Evolutionary conservation across 2,888 invertebrate genomes (phyloP).

Genomic region (Empis livida): DNA sequence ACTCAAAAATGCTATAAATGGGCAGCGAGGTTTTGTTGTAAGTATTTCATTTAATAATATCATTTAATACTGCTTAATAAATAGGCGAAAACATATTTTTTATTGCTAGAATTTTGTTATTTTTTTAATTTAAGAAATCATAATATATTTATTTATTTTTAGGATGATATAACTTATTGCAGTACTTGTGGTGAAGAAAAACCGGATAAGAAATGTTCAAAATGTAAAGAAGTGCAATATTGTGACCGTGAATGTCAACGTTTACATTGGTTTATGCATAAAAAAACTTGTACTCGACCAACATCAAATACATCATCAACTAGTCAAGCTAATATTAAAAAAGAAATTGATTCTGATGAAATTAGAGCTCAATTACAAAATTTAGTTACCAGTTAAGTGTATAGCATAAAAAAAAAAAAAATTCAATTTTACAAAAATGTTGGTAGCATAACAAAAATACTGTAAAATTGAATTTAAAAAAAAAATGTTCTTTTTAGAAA

Average conservation of each 20-base stretch:
- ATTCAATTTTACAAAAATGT: neutral
- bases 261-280: conserved; percentile 84
- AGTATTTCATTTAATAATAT: conserved; percentile 11
- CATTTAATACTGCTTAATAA: too few relatives aligned
- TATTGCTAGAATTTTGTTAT: too few relatives aligned
- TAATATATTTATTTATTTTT: neutral
- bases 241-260: conserved; percentile 92
- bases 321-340: conserved; percentile 16
- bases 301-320: conserved; percentile 31
- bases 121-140: neutral
- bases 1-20: conserved; percentile 72
- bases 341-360: conserved; percentile 37
- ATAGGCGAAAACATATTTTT: too few relatives aligned
- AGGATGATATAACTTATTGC: conserved; percentile 53
- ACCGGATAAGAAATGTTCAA: conserved; percentile 85
- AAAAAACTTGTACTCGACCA: conserved; percentile 66
- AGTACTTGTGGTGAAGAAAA: conserved; percentile 80
- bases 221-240: conserved; percentile 87
- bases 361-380: conserved; percentile 42
- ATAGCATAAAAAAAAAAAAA: neutral
- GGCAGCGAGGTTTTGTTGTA: conserved; percentile 64
- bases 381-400: conserved; percentile 22
- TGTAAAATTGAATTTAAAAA: too few relatives aligned
- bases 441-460: too few relatives aligned
- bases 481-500: too few relatives aligned